Conservation (phyloP, 2,797 vertebrate species). For the Buphagus erythrorhynchus region DNA sequence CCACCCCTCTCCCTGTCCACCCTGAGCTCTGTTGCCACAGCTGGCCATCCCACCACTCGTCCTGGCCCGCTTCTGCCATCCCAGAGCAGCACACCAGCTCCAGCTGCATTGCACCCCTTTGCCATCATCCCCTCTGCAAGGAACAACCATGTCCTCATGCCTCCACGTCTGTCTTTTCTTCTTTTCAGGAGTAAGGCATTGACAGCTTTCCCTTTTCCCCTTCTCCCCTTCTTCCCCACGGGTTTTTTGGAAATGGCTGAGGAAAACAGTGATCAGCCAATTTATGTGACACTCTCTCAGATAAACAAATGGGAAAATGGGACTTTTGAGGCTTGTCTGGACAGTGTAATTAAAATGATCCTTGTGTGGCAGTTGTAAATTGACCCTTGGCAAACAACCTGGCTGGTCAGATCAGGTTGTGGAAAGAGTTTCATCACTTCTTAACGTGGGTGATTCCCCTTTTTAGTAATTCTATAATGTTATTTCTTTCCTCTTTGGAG, state of each 20-base stretch:
- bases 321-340: not conserved
- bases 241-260: not conserved
- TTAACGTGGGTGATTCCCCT: not conserved
- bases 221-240: not conserved
- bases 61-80: not conserved
- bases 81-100: not conserved
- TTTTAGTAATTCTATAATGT: not conserved
- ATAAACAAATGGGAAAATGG: not conserved
- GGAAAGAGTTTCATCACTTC: not conserved
- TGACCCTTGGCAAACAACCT: not conserved
- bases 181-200: not conserved
- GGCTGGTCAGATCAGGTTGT: not conserved
- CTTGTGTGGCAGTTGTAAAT: not conserved
- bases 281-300: not conserved
- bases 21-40: rapidly evolving
- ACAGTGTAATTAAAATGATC: constrained; percentile 7
- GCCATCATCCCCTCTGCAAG: not conserved
- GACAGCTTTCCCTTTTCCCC: not conserved
- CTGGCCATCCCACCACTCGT: not conserved
- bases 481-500: not conserved
- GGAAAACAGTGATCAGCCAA: not conserved
- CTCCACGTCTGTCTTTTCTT: not conserved
- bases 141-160: not conserved
- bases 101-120: not conserved
- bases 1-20: not conserved